These are phyloP conservation scores for Thaumetopoea pityocampa DNA, from an alignment of 1,140 invertebrate species.

Conservation along the genomic window DNA sequence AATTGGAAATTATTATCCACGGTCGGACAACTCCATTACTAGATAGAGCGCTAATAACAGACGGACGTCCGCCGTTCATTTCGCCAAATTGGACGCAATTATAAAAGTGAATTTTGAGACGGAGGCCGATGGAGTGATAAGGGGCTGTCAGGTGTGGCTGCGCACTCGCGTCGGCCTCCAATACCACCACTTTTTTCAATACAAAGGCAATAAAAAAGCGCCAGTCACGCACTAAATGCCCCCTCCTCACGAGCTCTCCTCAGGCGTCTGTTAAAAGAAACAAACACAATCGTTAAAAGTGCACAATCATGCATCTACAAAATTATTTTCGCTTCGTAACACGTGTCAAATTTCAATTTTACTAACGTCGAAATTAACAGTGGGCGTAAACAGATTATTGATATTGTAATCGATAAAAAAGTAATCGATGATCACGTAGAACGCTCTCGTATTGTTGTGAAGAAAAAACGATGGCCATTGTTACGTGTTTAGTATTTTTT, in stretches of 20 bases:
- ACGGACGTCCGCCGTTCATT: conserved; percentile 18
- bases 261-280: conserved; percentile 63
- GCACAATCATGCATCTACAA: conserved; percentile 65
- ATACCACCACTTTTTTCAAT: conserved; percentile 62
- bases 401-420: conserved; percentile 71
- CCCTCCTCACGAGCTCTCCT: conserved; percentile 35
- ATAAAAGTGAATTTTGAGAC: conserved; percentile 40
- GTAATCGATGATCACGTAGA: conserved; percentile 70
- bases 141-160: conserved; percentile 44
- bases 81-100: conserved; percentile 53
- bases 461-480: conserved; percentile 62
- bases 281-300: conserved; percentile 65
- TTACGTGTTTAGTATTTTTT: conserved; percentile 48
- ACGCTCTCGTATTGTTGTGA: conserved; percentile 39
- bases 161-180: conserved; percentile 39
- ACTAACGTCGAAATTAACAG: conserved; percentile 70
- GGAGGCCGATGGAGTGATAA: conserved; percentile 35
- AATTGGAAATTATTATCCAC: conserved; percentile 26
- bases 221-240: conserved; percentile 71
- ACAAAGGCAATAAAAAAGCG: conserved; percentile 68
- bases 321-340: conserved; percentile 69
- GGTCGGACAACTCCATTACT: conserved; percentile 36
- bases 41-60: conserved; percentile 39
- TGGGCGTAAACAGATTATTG: conserved; percentile 73
- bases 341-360: conserved; percentile 73